These are phyloP conservation scores for Carettochelys insculpta DNA, from an alignment of 2,113 vertebrate genomes.

Conservation along the genomic window DNA sequence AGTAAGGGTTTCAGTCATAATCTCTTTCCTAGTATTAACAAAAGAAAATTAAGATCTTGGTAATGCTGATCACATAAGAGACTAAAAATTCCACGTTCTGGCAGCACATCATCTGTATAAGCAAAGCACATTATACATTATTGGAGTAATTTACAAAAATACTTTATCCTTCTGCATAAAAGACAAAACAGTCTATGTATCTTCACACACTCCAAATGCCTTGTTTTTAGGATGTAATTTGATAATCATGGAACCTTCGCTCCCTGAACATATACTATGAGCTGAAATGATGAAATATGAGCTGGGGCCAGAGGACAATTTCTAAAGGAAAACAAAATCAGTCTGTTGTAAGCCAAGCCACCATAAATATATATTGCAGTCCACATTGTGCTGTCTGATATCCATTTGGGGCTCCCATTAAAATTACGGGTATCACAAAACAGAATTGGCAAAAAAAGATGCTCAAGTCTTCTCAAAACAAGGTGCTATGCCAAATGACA, in stretches of 20 bases:
- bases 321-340: not conserved
- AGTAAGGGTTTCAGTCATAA: not conserved
- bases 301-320: not conserved
- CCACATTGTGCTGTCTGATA: not conserved
- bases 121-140: not conserved
- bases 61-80: not conserved
- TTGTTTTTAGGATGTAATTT: not conserved
- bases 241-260: not conserved
- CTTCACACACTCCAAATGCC: not conserved
- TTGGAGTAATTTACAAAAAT: not conserved
- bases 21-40: not conserved
- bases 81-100: not conserved
- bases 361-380: not conserved
- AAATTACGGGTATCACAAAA: not conserved
- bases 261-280: not conserved
- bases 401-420: not conserved
- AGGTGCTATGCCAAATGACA: not conserved
- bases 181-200: not conserved
- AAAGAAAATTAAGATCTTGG: not conserved
- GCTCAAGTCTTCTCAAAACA: not conserved
- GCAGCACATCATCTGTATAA: not conserved
- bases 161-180: not conserved
- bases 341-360: not conserved
- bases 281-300: not conserved
- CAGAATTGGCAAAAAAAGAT: not conserved